Percentiles rank a stretch among this genome's conserved stretches.
These are phyloP conservation scores for Hydrolagus affinis DNA, from an alignment of 2,113 vertebrate species.

Conservation along the genomic window DNA sequence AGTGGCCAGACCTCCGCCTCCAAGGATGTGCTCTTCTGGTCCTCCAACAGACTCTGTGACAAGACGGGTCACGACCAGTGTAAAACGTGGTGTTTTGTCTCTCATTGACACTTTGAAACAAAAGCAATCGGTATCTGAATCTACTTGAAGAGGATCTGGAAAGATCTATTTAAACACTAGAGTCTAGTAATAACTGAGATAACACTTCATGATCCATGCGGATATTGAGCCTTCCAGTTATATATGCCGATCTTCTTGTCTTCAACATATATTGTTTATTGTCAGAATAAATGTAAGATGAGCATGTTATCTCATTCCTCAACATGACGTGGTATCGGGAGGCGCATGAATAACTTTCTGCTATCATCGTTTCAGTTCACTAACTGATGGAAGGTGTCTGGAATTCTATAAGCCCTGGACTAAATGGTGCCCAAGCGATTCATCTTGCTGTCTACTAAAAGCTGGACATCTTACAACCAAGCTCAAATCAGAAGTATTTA, in stretches of 20 bases:
- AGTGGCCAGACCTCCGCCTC: conserved; percentile 78
- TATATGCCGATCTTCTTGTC: conserved; percentile 52
- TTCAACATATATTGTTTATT: conserved; percentile 51
- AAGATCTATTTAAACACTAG: background rate
- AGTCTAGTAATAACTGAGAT: conserved; percentile 35
- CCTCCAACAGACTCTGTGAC: conserved; percentile 80
- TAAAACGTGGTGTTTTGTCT: conserved; percentile 86
- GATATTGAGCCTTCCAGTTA: conserved; percentile 48
- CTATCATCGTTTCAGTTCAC: conserved; percentile 28
- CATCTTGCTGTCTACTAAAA: conserved; percentile 37
- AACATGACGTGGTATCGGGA: conserved; percentile 60
- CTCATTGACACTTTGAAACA: conserved; percentile 99
- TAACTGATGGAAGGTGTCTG: conserved; percentile 26
- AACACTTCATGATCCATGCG: conserved; percentile 31
- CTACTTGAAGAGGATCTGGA: conserved; percentile 54
- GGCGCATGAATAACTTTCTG: conserved; percentile 61
- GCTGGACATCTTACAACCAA: conserved; percentile 44
- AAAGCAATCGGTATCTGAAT: conserved; percentile 80
- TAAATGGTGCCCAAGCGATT: conserved; percentile 35
- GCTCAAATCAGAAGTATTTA: conserved; percentile 35
- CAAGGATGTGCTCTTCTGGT: conserved; percentile 36
- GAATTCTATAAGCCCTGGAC: conserved; percentile 41
- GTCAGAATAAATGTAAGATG: conserved; percentile 53
- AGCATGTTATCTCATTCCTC: conserved; percentile 66
- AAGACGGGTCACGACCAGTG: conserved; percentile 83